Base-by-base conservation (phyloP, 1,140 invertebrate genomes). In the Ceratosolen fusciceps region DNA sequence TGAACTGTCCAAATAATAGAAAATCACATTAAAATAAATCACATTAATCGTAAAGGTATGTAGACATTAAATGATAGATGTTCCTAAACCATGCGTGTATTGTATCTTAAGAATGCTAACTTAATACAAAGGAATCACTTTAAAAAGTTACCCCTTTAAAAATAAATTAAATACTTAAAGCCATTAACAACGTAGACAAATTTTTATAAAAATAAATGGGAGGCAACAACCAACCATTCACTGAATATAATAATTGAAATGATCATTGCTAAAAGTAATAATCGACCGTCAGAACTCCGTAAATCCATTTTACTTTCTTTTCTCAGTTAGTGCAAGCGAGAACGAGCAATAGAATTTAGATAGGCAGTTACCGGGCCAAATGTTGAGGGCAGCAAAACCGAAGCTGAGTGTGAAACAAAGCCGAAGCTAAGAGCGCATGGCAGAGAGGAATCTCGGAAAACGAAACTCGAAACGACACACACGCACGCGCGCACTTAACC, bases 381-480 rank as follows among this genome's bases (percentile, higher is more conserved):
- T 19, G 2, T 73, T 31, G 54, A 34, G 31, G 37, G 39, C 37
- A 62, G 56, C 39, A 29, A 47, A 62, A 62, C 34, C 37, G 34
- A 34, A 56, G 54, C 26, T 19, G 71, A 39, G 62, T 62, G 73
- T 34, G 49, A 52, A 31, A 68, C 34, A n/a, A 72, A 37, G 77
- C 52, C 26, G 29, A 62, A n/a, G 21, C 7, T 65, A 74, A 43
- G 24, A 58, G 37, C 31, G 65, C 56, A 21, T 21, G 37, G 31
- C 49, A 79, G 71, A 79, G 77, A 74, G 77, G 77, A 79, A 79
- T 74, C 77, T 70, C 77, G 77, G 77, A 79, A 84, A 85, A 83
- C 85, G 84, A 85, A 87, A 87, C 85, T 83, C 80, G 82, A 85
- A 86, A 85, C 83, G 84, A 85, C 85, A 85, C 79, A 74, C 71